Evolutionary conservation across 2,888 invertebrate genomes (phyloP), one percentile per base, ranked within the genome.

Genomic region (Willowsia nigromaculata): DNA sequence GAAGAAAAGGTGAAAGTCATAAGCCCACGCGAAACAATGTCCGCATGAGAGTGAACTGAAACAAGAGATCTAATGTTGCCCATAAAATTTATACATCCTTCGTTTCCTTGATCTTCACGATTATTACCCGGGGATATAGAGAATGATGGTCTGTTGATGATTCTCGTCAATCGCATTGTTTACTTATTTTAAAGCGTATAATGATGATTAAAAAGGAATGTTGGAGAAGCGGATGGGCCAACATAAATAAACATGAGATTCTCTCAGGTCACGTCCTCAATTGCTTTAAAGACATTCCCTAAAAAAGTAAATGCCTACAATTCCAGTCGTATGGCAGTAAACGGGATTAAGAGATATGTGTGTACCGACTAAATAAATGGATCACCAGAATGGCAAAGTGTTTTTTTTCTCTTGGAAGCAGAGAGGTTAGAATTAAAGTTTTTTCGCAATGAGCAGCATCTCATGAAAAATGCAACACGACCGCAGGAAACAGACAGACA

Each of bases 401-500:
- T n/a, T n/a, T n/a, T n/a, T n/a, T n/a, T n/a, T n/a, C n/a, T n/a
- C 53, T 22, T 5, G 53, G 53, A 53, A 53, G 18, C 6, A 18
- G 11, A 53, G 4, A 6, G 53, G 2, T 53, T 4, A 53, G n/a
- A 50, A 53, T 18, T 62, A 9, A 56, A 56, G 11, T 68, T 68
- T 68, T 37, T 18, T 37, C 30, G 33, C 68, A 68, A 11, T 68
- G 37, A 50, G 4, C 68, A 68, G 40, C n/a, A 89, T 78, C 65
- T 88, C 59, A 78, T 71, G 82, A 59, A 68, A 82, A 56, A 82
- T 74, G 56, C 74, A 88, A 88, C 56, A 71, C 18, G 5, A 15
- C 65, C 43, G 50, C 56, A 53, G 27, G 37, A 65, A 65, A 37
- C 30, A 62, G 13, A 53, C 53, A 53, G 0, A 53, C 50, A 50